Percentiles rank a stretch among this genome's conserved stretches.
Evolutionary conservation across 2,797 vertebrate species (phyloP).

Genomic region (Coranthus polyacanthus): DNA sequence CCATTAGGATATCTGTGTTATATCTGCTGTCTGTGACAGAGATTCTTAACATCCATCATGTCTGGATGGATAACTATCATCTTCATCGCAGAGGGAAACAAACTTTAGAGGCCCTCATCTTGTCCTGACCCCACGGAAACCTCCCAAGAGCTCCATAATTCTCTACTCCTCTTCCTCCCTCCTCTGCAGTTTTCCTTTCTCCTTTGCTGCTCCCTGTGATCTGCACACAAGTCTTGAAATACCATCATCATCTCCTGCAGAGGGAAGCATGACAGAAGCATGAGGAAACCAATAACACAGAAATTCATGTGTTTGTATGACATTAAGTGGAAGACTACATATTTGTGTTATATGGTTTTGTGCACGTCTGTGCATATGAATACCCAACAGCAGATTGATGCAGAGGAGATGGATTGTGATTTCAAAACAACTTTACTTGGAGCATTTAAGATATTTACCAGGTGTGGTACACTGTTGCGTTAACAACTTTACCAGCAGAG

Average conservation of each 20-base stretch:
- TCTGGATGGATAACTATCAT: slow-evolving; percentile 41
- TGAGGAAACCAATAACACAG: slow-evolving; percentile 44
- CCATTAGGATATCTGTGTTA: slow-evolving; percentile 41
- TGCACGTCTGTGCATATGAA: background rate
- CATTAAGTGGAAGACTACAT: slow-evolving; percentile 20
- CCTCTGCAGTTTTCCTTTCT: slow-evolving; percentile 32
- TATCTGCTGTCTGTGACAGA: slow-evolving; percentile 19
- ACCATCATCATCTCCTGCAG: slow-evolving; percentile 68
- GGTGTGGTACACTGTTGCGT: slow-evolving; percentile 24
- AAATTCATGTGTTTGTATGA: slow-evolving; percentile 19
- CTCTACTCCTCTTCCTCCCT: slow-evolving; percentile 8
- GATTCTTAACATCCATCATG: slow-evolving; percentile 13
- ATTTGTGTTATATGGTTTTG: slow-evolving; percentile 8
- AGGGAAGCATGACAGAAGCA: slow-evolving; percentile 31
- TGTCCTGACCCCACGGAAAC: slow-evolving; percentile 49
- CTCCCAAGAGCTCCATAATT: slow-evolving; percentile 46
- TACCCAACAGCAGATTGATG: slow-evolving; percentile 14
- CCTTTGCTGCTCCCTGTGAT: slow-evolving; percentile 48
- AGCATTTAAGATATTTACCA: slow-evolving; percentile 48
- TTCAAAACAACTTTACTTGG: slow-evolving; percentile 15
- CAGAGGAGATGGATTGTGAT: slow-evolving; percentile 34
- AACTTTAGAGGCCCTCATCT: slow-evolving; percentile 33
- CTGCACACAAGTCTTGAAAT: slow-evolving; percentile 76
- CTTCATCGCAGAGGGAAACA: slow-evolving; percentile 40
- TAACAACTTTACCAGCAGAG: slow-evolving; percentile 25